Evolutionary conservation across 2,888 invertebrate species (phyloP).

Genomic region (Pseudoips prasinana): DNA sequence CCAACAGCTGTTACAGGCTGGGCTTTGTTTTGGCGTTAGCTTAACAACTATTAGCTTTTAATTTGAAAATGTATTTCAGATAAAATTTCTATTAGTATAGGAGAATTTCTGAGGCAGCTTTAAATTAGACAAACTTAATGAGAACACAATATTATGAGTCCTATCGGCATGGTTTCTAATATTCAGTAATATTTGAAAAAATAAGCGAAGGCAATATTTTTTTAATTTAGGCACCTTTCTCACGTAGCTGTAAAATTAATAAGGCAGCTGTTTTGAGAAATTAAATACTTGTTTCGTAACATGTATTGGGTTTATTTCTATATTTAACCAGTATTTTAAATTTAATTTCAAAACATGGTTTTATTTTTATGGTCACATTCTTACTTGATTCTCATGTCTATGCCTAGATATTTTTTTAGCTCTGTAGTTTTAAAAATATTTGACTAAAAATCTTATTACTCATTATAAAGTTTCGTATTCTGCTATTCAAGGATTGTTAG

Average conservation of each 20-base stretch:
- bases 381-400: slow-evolving; percentile 14
- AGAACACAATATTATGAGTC: slow-evolving; percentile 22
- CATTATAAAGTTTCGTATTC: slow-evolving; percentile 29
- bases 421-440: slow-evolving; percentile 24
- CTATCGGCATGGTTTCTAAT: slow-evolving; percentile 24
- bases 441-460: slow-evolving; percentile 17
- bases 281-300: too few species aligned
- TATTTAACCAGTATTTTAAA: too few species aligned
- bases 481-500: slow-evolving; percentile 32
- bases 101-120: slow-evolving; percentile 39
- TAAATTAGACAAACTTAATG: slow-evolving; percentile 41
- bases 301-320: too few species aligned
- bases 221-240: too few species aligned
- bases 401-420: slow-evolving; percentile 24
- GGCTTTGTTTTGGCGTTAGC: too few species aligned
- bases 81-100: slow-evolving; percentile 42
- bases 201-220: slow-evolving; percentile 1
- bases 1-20: too few species aligned
- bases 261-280: too few species aligned
- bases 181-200: slow-evolving; percentile 10
- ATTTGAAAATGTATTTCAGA: too few species aligned
- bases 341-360: slow-evolving; percentile 4
- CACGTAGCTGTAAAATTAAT: too few species aligned
- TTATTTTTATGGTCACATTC: slow-evolving; percentile 10
- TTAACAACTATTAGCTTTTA: too few species aligned